Evolutionary conservation across 1,140 invertebrate species (phyloP), one percentile per base, ranked within the genome.

Genomic region (Dinothrombium tinctorium): DNA sequence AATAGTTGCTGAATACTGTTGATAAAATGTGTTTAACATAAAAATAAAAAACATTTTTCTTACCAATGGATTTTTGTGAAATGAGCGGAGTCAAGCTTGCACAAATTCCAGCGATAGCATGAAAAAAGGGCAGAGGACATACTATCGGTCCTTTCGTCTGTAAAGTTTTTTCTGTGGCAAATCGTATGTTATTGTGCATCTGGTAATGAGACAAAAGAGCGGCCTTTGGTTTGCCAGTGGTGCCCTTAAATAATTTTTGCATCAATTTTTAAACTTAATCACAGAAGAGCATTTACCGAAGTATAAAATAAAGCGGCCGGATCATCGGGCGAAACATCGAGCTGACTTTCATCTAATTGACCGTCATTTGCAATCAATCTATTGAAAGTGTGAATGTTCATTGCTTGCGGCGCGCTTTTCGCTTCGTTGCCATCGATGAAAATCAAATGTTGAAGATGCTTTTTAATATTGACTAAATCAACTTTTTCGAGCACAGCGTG

Each of bases 151-250:
- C 24, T 24, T 29, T 48, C 39, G 46, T 58, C 48, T 59, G 59
- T 36, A 60, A n/a, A n/a, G 19, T 21, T 43, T 76, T 64, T 39
- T 61, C 56, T 0, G 69, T 71, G 32, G 66, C 58, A 53, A 73
- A 65, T 45, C 69, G 72, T 4, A 71, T 67, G 57, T 95, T 94
- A 54, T 96, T 96, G 0, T 90, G 63, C 6, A 86, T 61, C 40
- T 72, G 74, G 43, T 72, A 67, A 54, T 96, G 83, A 0, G 73
- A 74, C 3, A 92, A 53, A 0, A 76, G 60, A 0, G 77, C 74
- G 8, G 78, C 87, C 61, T 96, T 96, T 2, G 89, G 80, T 26
- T 65, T 64, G 1, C 86, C 84, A 37, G 76, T 86, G 4, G 80
- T 82, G 19, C 74, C 74, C 70, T 64, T 8, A 19, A 41, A 17